These are phyloP conservation scores for Neodiprion fabricii DNA, from an alignment of 1,140 invertebrate genomes.

Conservation along the genomic window DNA sequence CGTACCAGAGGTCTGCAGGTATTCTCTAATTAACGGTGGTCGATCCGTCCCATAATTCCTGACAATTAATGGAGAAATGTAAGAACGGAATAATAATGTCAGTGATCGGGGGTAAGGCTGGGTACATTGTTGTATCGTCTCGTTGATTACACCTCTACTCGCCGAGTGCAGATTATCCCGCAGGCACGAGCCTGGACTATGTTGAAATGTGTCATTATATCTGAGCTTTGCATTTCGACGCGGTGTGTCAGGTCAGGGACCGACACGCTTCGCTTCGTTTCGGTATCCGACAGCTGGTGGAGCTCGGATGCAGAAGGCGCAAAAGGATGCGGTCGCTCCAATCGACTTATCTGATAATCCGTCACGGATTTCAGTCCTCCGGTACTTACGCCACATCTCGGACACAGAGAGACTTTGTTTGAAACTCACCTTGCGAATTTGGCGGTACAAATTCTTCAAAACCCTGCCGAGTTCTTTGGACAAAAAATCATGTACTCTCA, in stretches of 20 bases:
- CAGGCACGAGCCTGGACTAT: neutral
- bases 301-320: no score
- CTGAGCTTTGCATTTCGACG: neutral
- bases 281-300: neutral
- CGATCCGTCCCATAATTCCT: neutral
- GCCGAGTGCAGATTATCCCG: neutral
- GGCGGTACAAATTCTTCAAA: no score
- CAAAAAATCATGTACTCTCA: no score
- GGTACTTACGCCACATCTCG: no score
- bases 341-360: no score
- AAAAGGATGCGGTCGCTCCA: no score
- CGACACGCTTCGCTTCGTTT: neutral
- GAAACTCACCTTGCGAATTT: no score
- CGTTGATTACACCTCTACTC: neutral
- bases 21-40: neutral
- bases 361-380: no score
- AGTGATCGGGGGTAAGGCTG: neutral
- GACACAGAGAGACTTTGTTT: no score
- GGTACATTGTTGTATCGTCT: neutral
- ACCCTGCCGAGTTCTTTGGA: no score
- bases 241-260: neutral
- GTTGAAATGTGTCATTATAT: neutral
- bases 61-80: neutral
- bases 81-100: neutral
- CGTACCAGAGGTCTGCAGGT: no score